Conservation (phyloP, 2,113 vertebrate species). For the Arizona elegans region DNA sequence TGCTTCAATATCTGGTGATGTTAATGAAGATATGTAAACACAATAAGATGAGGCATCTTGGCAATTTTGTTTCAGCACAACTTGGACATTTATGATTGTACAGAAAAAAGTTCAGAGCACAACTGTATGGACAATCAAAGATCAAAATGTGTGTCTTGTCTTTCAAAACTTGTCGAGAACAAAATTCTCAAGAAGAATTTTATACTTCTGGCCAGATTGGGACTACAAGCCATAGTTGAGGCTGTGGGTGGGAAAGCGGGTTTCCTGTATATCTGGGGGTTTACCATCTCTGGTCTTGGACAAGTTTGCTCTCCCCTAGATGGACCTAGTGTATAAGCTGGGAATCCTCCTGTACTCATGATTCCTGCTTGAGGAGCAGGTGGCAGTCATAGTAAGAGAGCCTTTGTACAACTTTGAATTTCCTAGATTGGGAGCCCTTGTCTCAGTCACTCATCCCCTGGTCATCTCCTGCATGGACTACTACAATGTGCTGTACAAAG, state of each 20-base stretch:
- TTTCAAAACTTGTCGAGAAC: background rate
- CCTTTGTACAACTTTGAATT: background rate
- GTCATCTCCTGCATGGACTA: background rate
- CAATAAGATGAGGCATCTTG: background rate
- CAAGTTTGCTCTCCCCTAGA: background rate
- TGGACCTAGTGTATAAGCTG: background rate
- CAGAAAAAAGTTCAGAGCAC: background rate
- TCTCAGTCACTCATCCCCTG: background rate
- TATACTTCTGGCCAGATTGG: background rate
- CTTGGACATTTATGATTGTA: background rate
- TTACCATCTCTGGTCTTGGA: background rate
- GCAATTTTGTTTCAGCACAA: background rate
- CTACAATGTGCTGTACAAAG: background rate
- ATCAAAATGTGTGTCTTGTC: background rate
- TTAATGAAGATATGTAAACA: conserved; percentile 5
- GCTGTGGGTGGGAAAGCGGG: background rate
- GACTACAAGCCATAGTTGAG: background rate
- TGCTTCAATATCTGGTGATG: background rate
- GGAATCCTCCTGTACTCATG: background rate
- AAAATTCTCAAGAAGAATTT: background rate
- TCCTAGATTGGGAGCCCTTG: background rate
- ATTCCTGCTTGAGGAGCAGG: background rate
- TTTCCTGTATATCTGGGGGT: background rate
- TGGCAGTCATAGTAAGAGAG: background rate
- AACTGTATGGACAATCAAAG: background rate